phyloP scores from a whole-genome alignment of 2,888 invertebrate species.

The Charanyca ferruginea region DNA sequence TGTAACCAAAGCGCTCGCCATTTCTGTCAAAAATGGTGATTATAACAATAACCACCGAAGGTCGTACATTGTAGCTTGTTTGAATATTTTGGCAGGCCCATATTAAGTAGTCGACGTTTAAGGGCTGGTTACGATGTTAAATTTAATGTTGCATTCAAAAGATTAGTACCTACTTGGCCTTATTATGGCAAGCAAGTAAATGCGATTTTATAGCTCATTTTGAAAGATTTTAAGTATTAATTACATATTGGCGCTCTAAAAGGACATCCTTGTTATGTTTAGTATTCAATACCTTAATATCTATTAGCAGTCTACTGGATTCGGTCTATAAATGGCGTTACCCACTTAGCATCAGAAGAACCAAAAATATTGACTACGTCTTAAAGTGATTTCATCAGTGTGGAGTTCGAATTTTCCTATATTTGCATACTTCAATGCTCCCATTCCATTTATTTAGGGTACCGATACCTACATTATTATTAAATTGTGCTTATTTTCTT shows the following conservation, averaged over 20 bases:
- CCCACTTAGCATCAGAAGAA: not conserved
- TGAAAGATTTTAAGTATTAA: slow-evolving; percentile 12
- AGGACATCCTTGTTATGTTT: slow-evolving; percentile 27
- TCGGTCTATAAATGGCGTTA: too few relatives aligned
- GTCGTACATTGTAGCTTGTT: slow-evolving; percentile 20
- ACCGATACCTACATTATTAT: too few relatives aligned
- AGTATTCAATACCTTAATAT: not conserved
- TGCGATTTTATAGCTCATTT: slow-evolving; percentile 11
- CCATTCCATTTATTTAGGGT: too few relatives aligned
- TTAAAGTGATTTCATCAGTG: not conserved
- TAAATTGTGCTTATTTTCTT: too few relatives aligned
- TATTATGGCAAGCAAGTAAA: slow-evolving; percentile 3
- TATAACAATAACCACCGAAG: slow-evolving; percentile 36
- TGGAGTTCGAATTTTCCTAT: not conserved
- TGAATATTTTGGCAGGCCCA: slow-evolving; percentile 37
- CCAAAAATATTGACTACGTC: not conserved
- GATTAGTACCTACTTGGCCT: not conserved
- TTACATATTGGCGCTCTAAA: slow-evolving; percentile 3
- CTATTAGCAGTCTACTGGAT: not conserved
- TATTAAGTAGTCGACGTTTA: not conserved
- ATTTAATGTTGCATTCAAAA: slow-evolving; percentile 41
- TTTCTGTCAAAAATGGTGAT: slow-evolving; percentile 31
- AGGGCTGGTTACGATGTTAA: slow-evolving; percentile 37
- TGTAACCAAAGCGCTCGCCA: slow-evolving; percentile 3
- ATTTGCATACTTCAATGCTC: too few relatives aligned